These are phyloP conservation scores for Diorhabda carinulata DNA, from an alignment of 1,140 invertebrate genomes.

Conservation along the genomic window DNA sequence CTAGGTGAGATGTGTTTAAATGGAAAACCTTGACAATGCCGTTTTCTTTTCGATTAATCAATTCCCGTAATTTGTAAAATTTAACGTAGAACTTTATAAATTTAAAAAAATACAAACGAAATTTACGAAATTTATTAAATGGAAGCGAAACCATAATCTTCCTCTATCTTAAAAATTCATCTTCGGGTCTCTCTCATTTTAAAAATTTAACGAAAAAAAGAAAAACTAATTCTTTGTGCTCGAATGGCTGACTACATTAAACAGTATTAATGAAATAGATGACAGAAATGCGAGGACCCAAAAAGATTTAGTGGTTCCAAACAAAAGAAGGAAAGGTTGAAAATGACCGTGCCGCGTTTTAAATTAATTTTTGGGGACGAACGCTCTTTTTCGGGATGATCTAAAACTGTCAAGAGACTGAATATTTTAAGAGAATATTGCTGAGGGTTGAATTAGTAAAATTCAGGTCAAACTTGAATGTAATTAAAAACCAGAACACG, in stretches of 20 bases:
- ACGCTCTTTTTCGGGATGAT: neutral
- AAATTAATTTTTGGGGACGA: neutral
- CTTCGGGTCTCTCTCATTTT: neutral
- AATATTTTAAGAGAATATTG: constrained; percentile 1
- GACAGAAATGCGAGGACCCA: neutral
- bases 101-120: too few relatives aligned
- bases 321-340: constrained; percentile 2
- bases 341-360: neutral
- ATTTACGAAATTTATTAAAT: too few relatives aligned
- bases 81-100: too few relatives aligned
- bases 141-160: too few relatives aligned
- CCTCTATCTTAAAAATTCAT: too few relatives aligned
- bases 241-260: neutral
- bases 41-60: too few relatives aligned
- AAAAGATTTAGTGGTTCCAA: neutral
- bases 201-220: neutral
- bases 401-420: neutral
- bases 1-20: too few relatives aligned
- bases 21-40: too few relatives aligned
- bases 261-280: neutral
- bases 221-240: neutral
- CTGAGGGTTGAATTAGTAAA: neutral
- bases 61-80: too few relatives aligned
- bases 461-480: neutral
- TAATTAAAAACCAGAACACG: neutral